Base-by-base conservation (phyloP, 2,113 vertebrate genomes). In the Microtus montanus region DNA sequence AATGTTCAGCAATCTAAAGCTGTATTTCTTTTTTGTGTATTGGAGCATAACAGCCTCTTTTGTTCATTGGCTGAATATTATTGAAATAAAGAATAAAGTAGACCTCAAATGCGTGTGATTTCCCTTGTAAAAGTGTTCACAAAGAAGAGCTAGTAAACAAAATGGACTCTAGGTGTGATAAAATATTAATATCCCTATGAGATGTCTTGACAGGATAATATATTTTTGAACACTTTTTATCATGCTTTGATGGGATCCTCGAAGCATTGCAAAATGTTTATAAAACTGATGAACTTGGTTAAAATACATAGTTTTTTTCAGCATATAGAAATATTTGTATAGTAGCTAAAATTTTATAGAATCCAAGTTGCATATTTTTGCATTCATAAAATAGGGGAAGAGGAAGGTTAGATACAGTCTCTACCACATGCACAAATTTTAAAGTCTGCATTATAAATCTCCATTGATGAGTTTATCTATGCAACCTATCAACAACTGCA, bases 1-100 rank as follows among this genome's bases (percentile, higher is more conserved):
- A 90, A 93, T 83, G 35, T 19, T 91, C 38, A 58, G 10, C 7
- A 87, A 30, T 94, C 28, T 66, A 28, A 70, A 35, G 47, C 61
- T 92, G 0, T 77, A 61, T 93, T 94, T 93, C 77, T 90, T 26
- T 58, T 71, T 47, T 78, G 3, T 92, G 33, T 74, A 61, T 95
- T 89, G 77, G 75, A 58, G 3, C 10, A 41, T 52, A 73, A 84
- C 52, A 19, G 0, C 26, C 41, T 64, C 89, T 95, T 26, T 10
- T 89, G 15, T 80, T 28, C 88, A 22, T 52, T 41, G 63, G 5
- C 7, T 93, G 63, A 79, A 87, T 89, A 77, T 78, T 86, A 89
- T 9, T 52, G 20, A 94, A 93, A 80, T 80, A 87, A 92, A 94
- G 22, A 63, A 61, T 64, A 92, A 90, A 87, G 13, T 19, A 3